phyloP scores from a whole-genome alignment of 1,140 invertebrate species.

The Diuraphis noxia region DNA sequence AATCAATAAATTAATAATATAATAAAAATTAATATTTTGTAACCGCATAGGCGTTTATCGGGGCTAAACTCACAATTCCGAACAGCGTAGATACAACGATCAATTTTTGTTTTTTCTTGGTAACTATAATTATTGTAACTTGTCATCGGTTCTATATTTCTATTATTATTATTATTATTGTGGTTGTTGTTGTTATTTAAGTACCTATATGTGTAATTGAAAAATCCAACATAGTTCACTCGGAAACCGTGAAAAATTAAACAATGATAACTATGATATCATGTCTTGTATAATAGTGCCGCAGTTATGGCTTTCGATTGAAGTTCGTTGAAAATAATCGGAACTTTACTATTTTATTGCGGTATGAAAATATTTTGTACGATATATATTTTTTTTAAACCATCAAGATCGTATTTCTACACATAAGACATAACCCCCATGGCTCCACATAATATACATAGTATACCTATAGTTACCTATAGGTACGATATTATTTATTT shows the following conservation, averaged over 20 bases:
- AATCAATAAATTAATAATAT: neutral
- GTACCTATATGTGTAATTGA: neutral
- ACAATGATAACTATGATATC: neutral
- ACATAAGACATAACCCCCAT: neutral
- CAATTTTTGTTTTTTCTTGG: too few species aligned
- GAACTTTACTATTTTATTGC: neutral
- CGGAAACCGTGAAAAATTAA: neutral
- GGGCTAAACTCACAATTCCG: too few species aligned
- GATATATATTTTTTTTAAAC: neutral
- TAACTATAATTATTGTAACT: too few species aligned
- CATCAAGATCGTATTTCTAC: neutral
- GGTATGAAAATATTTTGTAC: neutral
- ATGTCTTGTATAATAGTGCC: neutral
- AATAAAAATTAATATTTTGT: too few species aligned
- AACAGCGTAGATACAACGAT: too few species aligned
- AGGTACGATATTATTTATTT: too few species aligned
- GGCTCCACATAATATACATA: neutral
- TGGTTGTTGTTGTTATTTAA: too few species aligned
- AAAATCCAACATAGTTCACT: neutral
- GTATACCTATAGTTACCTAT: neutral
- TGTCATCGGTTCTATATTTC: too few species aligned
- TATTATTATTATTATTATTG: neutral
- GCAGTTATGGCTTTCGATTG: neutral
- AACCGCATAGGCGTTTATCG: too few species aligned
- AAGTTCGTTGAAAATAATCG: neutral